A percentile compares a stretch with the other conserved stretches of the same genome.
Conservation (phyloP, 2,113 vertebrate species). For the Gadus macrocephalus region DNA sequence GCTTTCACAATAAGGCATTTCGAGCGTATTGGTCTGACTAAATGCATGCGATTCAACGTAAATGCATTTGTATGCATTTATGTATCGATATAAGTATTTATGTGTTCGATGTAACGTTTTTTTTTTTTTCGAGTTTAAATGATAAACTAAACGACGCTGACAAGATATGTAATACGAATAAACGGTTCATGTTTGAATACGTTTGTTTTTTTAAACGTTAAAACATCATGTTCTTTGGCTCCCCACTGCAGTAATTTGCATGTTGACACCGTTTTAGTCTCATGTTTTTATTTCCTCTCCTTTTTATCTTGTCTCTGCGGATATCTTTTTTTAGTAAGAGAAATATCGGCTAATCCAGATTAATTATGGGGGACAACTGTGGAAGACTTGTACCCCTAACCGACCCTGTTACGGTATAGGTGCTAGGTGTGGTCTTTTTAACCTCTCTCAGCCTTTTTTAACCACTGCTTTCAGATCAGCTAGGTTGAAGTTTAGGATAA, state of each 20-base stretch:
- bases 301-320: background rate
- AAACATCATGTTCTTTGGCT: conserved; percentile 35
- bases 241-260: conserved; percentile 66
- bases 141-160: background rate
- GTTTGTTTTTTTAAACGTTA: conserved; percentile 10
- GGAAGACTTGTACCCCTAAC: conserved; percentile 23
- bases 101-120: background rate
- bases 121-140: background rate
- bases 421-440: conserved; percentile 59
- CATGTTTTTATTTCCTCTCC: conserved; percentile 9
- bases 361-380: background rate
- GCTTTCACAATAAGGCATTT: conserved; percentile 55
- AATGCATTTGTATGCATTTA: background rate
- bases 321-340: no score
- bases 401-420: conserved; percentile 50
- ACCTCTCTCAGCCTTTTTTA: conserved; percentile 26
- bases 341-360: background rate
- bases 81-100: background rate
- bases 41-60: background rate
- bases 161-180: background rate
- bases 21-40: background rate
- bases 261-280: conserved; percentile 41
- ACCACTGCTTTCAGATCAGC: conserved; percentile 53
- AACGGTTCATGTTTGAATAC: background rate
- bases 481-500: conserved; percentile 20